Evolutionary conservation across 1,140 invertebrate species (phyloP).

Genomic region (Solen grandis): DNA sequence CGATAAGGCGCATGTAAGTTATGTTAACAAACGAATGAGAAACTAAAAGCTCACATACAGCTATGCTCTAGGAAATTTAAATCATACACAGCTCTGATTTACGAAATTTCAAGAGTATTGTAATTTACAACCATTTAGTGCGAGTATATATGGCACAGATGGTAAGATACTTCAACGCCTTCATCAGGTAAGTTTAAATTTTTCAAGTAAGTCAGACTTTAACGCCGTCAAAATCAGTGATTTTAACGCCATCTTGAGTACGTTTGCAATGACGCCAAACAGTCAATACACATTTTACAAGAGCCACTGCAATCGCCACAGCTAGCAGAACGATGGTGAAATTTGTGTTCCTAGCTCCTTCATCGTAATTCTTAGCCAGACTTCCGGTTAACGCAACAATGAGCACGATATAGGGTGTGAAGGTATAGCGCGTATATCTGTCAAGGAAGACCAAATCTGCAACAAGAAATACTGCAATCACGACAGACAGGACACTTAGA

Average conservation of each 20-base stretch:
- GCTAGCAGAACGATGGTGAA: slow-evolving; percentile 69
- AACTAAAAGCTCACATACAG: too few relatives aligned
- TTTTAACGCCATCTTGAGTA: slow-evolving; percentile 21
- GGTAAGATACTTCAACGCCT: too few relatives aligned
- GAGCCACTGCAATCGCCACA: slow-evolving; percentile 28
- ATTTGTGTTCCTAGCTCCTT: slow-evolving; percentile 64
- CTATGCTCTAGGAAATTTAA: too few relatives aligned
- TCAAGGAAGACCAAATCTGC: slow-evolving; percentile 71
- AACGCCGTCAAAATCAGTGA: slow-evolving; percentile 26
- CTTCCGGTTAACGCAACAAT: slow-evolving; percentile 71
- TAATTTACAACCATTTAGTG: too few relatives aligned
- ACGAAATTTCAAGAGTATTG: too few relatives aligned
- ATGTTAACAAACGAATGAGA: too few relatives aligned
- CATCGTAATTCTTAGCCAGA: slow-evolving; percentile 67
- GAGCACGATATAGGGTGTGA: slow-evolving; percentile 73
- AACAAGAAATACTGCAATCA: slow-evolving; percentile 63
- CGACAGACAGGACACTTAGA: slow-evolving; percentile 62
- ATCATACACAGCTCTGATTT: too few relatives aligned
- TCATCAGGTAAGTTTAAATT: too few relatives aligned
- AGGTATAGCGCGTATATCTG: slow-evolving; percentile 70
- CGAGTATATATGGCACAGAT: too few relatives aligned
- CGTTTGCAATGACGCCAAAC: slow-evolving; percentile 61
- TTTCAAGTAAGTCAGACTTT: too few relatives aligned
- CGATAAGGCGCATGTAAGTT: too few relatives aligned
- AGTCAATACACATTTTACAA: slow-evolving; percentile 63